phyloP scores from a whole-genome alignment of 1,140 invertebrate species.

The Popillia japonica region DNA sequence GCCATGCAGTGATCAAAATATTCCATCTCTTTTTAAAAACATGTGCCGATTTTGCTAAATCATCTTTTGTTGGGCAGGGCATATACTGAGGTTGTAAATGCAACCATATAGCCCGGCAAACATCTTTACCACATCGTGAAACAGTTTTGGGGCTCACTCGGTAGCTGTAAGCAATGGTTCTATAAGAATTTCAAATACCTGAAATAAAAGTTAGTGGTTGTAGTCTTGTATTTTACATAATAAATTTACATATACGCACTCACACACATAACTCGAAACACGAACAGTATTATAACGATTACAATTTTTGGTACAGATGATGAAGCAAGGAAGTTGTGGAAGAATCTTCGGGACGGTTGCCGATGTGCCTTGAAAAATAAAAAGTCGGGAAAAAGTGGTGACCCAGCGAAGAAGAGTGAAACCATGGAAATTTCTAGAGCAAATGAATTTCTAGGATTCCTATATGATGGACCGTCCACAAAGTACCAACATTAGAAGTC shows the following conservation, averaged over 20 bases:
- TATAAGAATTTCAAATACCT: neutral
- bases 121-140: conserved; percentile 5
- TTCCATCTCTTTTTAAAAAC: conserved; percentile 32
- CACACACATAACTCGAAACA: conserved; percentile 8
- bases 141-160: conserved; percentile 17
- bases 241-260: too few species aligned
- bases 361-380: conserved; percentile 15
- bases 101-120: conserved; percentile 25
- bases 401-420: conserved; percentile 28
- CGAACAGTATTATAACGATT: conserved; percentile 19
- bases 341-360: conserved; percentile 13
- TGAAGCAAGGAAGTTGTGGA: conserved; percentile 16
- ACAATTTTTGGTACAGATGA: conserved; percentile 24
- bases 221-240: neutral
- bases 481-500: conserved; percentile 28
- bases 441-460: too few species aligned
- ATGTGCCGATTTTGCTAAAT: neutral
- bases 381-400: conserved; percentile 36
- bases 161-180: conserved; percentile 14
- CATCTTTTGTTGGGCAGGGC: conserved; percentile 4
- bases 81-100: conserved; percentile 18
- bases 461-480: too few species aligned
- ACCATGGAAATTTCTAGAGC: conserved; percentile 39
- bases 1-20: conserved; percentile 29
- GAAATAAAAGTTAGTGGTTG: neutral